These are phyloP conservation scores for Papilio gigon DNA, from an alignment of 2,888 invertebrate genomes.

Conservation along the genomic window DNA sequence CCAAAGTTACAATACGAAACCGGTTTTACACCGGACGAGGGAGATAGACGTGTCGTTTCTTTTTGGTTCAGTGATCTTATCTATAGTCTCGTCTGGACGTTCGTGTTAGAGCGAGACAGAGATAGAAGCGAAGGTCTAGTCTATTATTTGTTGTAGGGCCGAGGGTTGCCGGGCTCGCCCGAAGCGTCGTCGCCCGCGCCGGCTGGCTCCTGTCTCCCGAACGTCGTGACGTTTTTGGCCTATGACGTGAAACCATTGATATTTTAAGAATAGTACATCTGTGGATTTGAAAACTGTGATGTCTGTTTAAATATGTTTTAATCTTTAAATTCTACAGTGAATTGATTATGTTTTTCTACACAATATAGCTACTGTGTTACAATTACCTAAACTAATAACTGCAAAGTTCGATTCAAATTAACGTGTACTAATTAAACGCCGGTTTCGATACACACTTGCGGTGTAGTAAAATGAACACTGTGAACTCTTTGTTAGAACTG, in stretches of 20 bases:
- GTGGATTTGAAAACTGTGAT: slow-evolving; percentile 30
- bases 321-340: slow-evolving; percentile 5
- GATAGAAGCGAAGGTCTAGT: slow-evolving; percentile 43
- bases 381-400: slow-evolving; percentile 27
- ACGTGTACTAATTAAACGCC: slow-evolving; percentile 42
- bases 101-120: slow-evolving; percentile 56
- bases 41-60: slow-evolving; percentile 68
- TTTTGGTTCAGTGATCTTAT: slow-evolving; percentile 78
- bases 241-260: slow-evolving; percentile 74
- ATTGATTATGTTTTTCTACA: not conserved
- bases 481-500: slow-evolving; percentile 68
- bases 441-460: slow-evolving; percentile 33
- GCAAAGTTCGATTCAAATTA: slow-evolving; percentile 41
- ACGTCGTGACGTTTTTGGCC: slow-evolving; percentile 60
- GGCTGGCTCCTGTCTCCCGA: slow-evolving; percentile 55
- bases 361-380: slow-evolving; percentile 1
- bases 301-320: slow-evolving; percentile 10
- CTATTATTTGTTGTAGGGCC: slow-evolving; percentile 54
- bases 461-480: slow-evolving; percentile 52
- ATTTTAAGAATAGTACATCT: slow-evolving; percentile 55
- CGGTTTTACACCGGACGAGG: slow-evolving; percentile 71
- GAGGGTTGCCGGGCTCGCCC: slow-evolving; percentile 59
- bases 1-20: slow-evolving; percentile 70
- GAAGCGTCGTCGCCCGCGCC: slow-evolving; percentile 62
- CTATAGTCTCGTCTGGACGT: slow-evolving; percentile 57